Evolutionary conservation across 2,113 vertebrate species (phyloP), one percentile per base, ranked within the genome.

Genomic region (Polypterus senegalus): DNA sequence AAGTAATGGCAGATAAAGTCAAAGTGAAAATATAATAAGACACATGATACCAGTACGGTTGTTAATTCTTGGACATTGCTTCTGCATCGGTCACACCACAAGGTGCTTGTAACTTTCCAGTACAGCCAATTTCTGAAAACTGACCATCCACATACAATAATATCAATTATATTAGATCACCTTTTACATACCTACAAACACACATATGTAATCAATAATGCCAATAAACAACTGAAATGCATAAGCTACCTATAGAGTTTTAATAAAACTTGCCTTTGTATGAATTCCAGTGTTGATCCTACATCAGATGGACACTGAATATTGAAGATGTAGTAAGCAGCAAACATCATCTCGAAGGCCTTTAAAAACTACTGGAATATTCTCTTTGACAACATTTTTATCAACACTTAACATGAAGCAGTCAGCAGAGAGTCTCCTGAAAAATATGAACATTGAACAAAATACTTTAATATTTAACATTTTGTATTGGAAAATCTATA

Each of bases 251-350:
- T 27, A 27, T 47, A 57, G 61, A 52, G 58, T 57, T 5, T n/a
- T 44, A 48, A 48, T 2, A 65, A 65, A 47, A 63, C 49, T 63
- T 65, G 67, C 57, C 62, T 65, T 52, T 72, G 67, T 63, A 67
- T 11, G 63, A 67, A 69, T n/a, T 72, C 67, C 62, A 69, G 49
- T 47, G 65, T 69, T 67, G 62, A 59, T 57, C 46, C 64, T n/a
- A 60, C 60, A 55, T 61, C 58, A 58, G 48, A 48, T 55, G 65
- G 65, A 9, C 67, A 67, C 57, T 49, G 51, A 44, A 67, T 67
- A 65, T 63, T 72, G n/a, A 69, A 48, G 54, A 57, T 62, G 63
- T 65, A 65, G 62, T 69, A 69, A 47, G 51, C 5, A 6, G 9
- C 65, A 66, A 70, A 64, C 63, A 64, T 63, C 63, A 72, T 6